Evolutionary conservation across 2,797 vertebrate genomes (phyloP).

Genomic region (Sitta carolinensis): DNA sequence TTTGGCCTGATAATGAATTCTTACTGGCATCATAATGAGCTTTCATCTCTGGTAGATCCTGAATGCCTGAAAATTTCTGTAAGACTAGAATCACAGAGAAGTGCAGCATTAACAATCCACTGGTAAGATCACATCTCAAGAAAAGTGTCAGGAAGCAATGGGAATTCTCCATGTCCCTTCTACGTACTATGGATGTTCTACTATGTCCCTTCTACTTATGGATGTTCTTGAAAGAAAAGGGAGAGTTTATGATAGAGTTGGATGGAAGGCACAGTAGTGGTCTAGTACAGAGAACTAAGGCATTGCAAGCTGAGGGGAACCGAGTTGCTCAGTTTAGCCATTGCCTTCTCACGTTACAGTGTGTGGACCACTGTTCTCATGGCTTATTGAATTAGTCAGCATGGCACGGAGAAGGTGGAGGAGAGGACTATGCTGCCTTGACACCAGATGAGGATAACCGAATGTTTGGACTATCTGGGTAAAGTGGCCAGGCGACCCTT

Average conservation of each 20-base stretch:
- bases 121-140: neutral
- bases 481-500: neutral
- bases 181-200: neutral
- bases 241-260: neutral
- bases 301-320: neutral
- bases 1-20: neutral
- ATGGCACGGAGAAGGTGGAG: rapidly evolving
- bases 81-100: neutral
- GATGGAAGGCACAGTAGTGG: neutral
- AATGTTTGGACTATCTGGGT: neutral
- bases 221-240: neutral
- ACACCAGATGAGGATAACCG: neutral
- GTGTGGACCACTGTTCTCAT: neutral
- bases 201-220: neutral
- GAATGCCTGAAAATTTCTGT: neutral
- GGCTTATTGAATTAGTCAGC: neutral
- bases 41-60: neutral
- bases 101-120: neutral
- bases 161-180: neutral
- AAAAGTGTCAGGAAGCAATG: neutral
- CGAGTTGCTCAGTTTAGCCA: neutral
- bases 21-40: neutral
- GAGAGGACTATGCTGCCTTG: neutral
- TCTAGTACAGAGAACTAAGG: neutral
- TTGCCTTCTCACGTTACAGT: neutral